Conservation (phyloP, 2,797 vertebrate genomes). For the Micromesistius poutassou region DNA sequence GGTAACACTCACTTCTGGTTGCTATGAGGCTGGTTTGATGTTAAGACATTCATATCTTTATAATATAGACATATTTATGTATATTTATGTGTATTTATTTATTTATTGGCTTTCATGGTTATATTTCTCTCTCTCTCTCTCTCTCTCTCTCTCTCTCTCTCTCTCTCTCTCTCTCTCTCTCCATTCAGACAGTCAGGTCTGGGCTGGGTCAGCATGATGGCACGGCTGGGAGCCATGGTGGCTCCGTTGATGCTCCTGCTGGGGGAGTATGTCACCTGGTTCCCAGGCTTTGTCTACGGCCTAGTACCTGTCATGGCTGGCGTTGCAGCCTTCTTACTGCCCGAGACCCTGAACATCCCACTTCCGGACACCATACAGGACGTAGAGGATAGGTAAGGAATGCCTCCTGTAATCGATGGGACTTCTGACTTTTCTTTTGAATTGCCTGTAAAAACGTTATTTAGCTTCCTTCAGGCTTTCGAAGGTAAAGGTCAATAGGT, state of each 20-base stretch:
- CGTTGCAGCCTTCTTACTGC: slow-evolving; percentile 73
- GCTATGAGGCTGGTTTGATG: too few relatives aligned
- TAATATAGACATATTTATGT: neutral
- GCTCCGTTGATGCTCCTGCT: slow-evolving; percentile 77
- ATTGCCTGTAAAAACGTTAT: too few relatives aligned
- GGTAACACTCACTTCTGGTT: slow-evolving; percentile 58
- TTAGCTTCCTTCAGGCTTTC: too few relatives aligned
- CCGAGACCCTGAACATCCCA: slow-evolving; percentile 75
- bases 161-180: slow-evolving; percentile 1
- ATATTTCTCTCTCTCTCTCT: slow-evolving; percentile 1
- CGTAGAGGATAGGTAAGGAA: slow-evolving; percentile 76
- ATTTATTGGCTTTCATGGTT: neutral
- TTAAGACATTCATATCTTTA: neutral
- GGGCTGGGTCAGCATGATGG: slow-evolving; percentile 78
- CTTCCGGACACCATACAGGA: slow-evolving; percentile 83
- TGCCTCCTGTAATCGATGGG: neutral
- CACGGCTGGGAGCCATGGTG: slow-evolving; percentile 77
- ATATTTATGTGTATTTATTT: neutral
- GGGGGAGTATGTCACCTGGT: slow-evolving; percentile 61
- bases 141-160: too few relatives aligned
- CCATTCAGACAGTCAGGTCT: slow-evolving; percentile 81
- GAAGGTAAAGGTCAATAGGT: neutral
- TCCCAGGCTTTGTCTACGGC: slow-evolving; percentile 79
- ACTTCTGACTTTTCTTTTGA: neutral
- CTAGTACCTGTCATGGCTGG: slow-evolving; percentile 75